A percentile compares a stretch with the other conserved stretches of the same genome.
These are phyloP conservation scores for Theodoxus fluviatilis DNA, from an alignment of 2,888 invertebrate species.

Conservation along the genomic window DNA sequence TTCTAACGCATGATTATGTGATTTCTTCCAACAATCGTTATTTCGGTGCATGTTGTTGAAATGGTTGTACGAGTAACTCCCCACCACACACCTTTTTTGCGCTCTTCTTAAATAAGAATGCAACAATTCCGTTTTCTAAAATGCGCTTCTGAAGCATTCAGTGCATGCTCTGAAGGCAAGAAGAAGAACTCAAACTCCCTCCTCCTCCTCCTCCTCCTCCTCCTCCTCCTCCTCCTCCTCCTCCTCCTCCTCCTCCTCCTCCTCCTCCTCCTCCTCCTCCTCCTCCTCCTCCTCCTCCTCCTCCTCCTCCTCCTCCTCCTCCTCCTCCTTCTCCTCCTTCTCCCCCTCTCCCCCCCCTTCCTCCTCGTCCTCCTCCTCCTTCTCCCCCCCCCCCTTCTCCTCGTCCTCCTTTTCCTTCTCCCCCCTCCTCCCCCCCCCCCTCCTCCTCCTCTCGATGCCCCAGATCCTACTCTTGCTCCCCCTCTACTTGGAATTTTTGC, in stretches of 20 bases:
- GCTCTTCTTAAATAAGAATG: too few relatives aligned
- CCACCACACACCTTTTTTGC: too few relatives aligned
- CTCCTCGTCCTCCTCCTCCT: neutral
- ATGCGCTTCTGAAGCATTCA: too few relatives aligned
- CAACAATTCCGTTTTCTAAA: too few relatives aligned
- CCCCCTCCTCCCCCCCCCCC: neutral
- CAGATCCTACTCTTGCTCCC: too few relatives aligned
- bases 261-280: neutral
- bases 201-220: slow-evolving; percentile 7
- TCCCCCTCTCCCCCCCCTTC: neutral
- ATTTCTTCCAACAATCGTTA: too few relatives aligned
- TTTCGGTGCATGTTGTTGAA: too few relatives aligned
- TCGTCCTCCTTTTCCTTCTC: neutral
- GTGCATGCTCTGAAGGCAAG: too few relatives aligned
- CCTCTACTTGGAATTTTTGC: too few relatives aligned
- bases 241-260: neutral
- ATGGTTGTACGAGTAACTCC: too few relatives aligned
- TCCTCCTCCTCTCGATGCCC: neutral
- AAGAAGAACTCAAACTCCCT: too few relatives aligned
- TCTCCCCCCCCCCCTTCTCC: neutral
- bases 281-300: neutral
- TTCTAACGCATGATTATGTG: too few relatives aligned
- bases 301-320: neutral
- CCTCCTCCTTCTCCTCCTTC: neutral
- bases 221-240: neutral